phyloP scores from a whole-genome alignment of 2,797 vertebrate species.

The Tokudaia tokunoshimensis region DNA sequence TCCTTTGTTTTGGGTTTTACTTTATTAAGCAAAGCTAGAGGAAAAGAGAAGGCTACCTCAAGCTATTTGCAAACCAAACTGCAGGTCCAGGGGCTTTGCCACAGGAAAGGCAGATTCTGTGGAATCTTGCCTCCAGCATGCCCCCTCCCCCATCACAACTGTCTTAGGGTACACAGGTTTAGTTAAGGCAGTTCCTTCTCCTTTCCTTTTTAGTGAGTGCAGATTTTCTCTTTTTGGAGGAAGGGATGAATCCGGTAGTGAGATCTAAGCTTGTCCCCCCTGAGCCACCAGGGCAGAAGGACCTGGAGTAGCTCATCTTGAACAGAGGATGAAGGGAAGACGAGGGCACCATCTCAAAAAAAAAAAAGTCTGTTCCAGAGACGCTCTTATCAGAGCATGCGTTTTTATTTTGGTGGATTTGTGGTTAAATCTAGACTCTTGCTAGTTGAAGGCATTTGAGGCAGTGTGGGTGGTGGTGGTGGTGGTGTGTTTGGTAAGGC shows the following conservation, averaged over 20 bases:
- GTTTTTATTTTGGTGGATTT: conserved; percentile 11
- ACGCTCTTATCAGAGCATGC: not conserved
- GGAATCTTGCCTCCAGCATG: not conserved
- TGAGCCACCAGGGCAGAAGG: rapidly evolving
- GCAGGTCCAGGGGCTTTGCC: not conserved
- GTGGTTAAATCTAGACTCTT: not conserved
- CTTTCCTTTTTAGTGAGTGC: not conserved
- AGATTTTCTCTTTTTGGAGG: not conserved
- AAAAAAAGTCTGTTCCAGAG: not conserved
- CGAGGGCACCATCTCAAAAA: not conserved
- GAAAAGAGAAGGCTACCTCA: not conserved
- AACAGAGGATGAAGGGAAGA: not conserved
- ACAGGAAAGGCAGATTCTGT: not conserved
- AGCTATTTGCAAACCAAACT: not conserved
- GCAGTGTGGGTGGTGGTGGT: not conserved
- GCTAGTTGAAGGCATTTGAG: not conserved
- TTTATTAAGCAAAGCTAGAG: not conserved
- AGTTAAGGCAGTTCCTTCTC: conserved; percentile 9
- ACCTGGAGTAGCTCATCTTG: not conserved
- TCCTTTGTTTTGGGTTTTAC: not conserved
- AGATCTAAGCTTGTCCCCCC: not conserved
- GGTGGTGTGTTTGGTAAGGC: not conserved
- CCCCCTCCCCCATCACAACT: too few relatives aligned
- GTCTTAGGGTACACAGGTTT: not conserved
- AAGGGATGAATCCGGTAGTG: not conserved